phyloP scores from a whole-genome alignment of 2,888 invertebrate species.

The Tuberolachnus salignus region DNA sequence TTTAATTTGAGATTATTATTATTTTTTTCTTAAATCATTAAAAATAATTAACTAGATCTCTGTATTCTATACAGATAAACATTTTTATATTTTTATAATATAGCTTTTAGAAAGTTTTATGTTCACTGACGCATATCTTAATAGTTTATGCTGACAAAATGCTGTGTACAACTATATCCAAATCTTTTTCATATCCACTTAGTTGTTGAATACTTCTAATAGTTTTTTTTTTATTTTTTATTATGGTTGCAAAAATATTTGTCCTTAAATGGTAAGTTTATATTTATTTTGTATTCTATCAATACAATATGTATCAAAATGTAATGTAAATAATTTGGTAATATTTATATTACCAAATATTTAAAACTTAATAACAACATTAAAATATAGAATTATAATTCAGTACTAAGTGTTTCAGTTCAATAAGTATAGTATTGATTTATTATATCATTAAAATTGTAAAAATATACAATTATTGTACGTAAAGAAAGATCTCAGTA shows the following conservation, averaged over 20 bases:
- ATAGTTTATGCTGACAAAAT: too few relatives aligned
- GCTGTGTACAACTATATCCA: conserved; percentile 27
- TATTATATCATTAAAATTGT: too few relatives aligned
- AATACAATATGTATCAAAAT: neutral
- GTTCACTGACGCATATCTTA: conserved; percentile 43
- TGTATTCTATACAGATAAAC: too few relatives aligned
- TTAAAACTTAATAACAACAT: too few relatives aligned
- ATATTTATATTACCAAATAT: neutral
- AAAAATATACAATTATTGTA: too few relatives aligned
- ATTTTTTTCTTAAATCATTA: too few relatives aligned
- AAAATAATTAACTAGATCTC: too few relatives aligned
- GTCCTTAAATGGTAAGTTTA: conserved; percentile 28
- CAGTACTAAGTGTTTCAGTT: neutral
- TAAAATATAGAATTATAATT: too few relatives aligned
- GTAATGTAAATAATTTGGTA: neutral
- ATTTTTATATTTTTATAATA: too few relatives aligned
- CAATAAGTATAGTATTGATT: neutral
- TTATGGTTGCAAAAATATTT: conserved; percentile 1
- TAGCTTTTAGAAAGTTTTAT: neutral
- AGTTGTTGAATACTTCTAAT: neutral
- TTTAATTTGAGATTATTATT: too few relatives aligned
- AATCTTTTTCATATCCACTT: conserved; percentile 28
- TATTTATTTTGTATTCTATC: neutral
- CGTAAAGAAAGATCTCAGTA: too few relatives aligned
- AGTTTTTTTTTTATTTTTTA: neutral